A percentile compares a stretch with the other conserved stretches of the same genome.
Evolutionary conservation across 2,113 vertebrate genomes (phyloP).

Genomic region (Microcebus murinus): DNA sequence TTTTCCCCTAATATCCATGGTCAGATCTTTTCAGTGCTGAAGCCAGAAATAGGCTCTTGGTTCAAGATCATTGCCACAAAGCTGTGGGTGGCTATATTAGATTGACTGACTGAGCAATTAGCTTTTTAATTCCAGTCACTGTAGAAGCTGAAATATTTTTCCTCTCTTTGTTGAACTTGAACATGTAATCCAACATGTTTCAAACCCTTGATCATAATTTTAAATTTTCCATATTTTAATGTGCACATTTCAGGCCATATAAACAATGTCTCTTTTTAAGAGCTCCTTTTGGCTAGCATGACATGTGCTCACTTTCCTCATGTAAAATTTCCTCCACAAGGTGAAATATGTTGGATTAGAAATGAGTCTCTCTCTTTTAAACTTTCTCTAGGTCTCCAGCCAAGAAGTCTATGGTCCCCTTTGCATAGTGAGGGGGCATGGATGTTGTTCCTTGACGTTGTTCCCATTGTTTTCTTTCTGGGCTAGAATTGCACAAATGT

Average conservation of each 20-base stretch:
- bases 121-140: neutral
- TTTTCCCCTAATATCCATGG: neutral
- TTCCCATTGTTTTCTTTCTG: neutral
- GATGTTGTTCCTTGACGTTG: neutral
- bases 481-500: neutral
- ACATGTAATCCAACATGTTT: slow-evolving; percentile 32
- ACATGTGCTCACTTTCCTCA: neutral
- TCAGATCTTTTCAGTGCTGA: neutral
- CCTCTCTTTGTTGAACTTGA: slow-evolving; percentile 8
- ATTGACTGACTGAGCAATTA: slow-evolving; percentile 20
- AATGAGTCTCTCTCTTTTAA: neutral
- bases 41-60: slow-evolving; percentile 36
- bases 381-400: neutral
- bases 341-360: neutral
- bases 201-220: slow-evolving; percentile 26
- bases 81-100: neutral
- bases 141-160: neutral
- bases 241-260: neutral
- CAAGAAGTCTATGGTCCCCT: neutral
- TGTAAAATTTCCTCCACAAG: neutral
- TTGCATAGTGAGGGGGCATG: neutral
- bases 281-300: neutral
- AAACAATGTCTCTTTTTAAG: neutral
- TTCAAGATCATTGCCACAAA: slow-evolving; percentile 41
- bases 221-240: neutral